Base-by-base conservation (phyloP, 2,113 vertebrate species). In the Alligator sinensis region DNA sequence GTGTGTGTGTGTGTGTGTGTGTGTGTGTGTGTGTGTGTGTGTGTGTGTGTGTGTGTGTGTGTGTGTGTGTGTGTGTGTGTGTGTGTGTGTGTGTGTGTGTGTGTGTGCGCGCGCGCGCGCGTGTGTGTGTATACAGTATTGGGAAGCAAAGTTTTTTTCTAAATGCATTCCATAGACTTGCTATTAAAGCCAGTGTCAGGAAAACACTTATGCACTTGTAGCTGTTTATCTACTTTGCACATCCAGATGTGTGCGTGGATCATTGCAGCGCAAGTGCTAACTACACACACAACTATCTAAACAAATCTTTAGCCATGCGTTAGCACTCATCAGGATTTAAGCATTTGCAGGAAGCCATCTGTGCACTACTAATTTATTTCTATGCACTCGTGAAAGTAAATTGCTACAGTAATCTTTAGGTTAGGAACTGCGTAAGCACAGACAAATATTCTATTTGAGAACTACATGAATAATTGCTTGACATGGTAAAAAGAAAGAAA, bases 191-290 rank as follows among this genome's bases (percentile, higher is more conserved):
- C 34, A 74, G 38, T 30, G 27, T 4, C 5, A 5, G 27, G 25
- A 2, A 0, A 76, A 1, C 2, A 55, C 4, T 6, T 21, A 4
- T 18, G 19, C 30, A 18, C 89, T 75, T 62, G 8, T 2, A 64
- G 77, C 68, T 16, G 24, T 59, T 15, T n/a, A 70, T 3, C 64
- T 25, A 30, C 18, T 81, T 74, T 15, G 11, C 6, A 24, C 22
- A 64, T 13, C 4, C 54, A 27, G 16, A 74, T 6, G 15, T 3
- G 70, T 74, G 70, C 6, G 13, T 11, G 21, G 11, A 30, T 14
- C 12, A 74, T 38, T 25, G 47, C 6, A 74, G 34, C 14, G 19
- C 70, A 47, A 74, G 4, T 47, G 24, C 68, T 74, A 30, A 74
- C 24, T 72, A 19, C 30, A 72, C 34, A 72, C 68, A 72, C 6